A percentile compares a stretch with the other conserved stretches of the same genome.
These are phyloP conservation scores for Thunnus albacares DNA, from an alignment of 2,797 vertebrate species.

Conservation along the genomic window DNA sequence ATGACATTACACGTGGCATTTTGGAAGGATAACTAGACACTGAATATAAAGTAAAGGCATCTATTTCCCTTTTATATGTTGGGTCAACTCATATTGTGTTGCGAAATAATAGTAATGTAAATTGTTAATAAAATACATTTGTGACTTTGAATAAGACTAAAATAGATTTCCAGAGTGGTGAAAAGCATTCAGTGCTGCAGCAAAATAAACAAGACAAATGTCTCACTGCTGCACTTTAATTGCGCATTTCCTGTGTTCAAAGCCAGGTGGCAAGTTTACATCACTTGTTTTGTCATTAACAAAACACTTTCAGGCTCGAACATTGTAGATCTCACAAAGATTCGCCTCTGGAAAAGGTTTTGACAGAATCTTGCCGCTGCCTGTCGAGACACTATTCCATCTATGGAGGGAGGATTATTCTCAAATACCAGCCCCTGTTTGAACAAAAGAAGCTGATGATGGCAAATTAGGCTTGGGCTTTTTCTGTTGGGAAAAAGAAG, in stretches of 20 bases:
- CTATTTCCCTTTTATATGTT: slow-evolving; percentile 37
- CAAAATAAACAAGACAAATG: slow-evolving; percentile 37
- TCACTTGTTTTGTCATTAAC: slow-evolving; percentile 82
- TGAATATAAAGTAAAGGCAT: slow-evolving; percentile 77
- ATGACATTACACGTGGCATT: slow-evolving; percentile 85
- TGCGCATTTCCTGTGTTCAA: slow-evolving; percentile 61
- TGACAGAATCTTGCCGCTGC: slow-evolving; percentile 88
- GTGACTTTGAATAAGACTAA: too few species aligned
- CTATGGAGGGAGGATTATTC: slow-evolving; percentile 90
- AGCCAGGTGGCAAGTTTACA: slow-evolving; percentile 76
- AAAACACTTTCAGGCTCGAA: slow-evolving; percentile 79
- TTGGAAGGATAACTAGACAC: slow-evolving; percentile 75
- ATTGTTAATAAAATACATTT: neutral
- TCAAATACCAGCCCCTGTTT: slow-evolving; percentile 88
- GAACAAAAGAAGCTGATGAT: slow-evolving; percentile 91
- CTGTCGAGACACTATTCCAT: slow-evolving; percentile 88
- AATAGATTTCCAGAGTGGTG: neutral
- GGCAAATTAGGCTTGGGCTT: slow-evolving; percentile 88
- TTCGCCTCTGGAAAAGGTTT: slow-evolving; percentile 81
- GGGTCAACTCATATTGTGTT: neutral
- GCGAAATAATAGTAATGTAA: slow-evolving; percentile 13
- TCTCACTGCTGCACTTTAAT: slow-evolving; percentile 43
- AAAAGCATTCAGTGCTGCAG: slow-evolving; percentile 8
- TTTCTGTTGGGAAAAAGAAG: slow-evolving; percentile 83
- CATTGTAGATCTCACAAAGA: slow-evolving; percentile 82